phyloP scores from a whole-genome alignment of 2,797 vertebrate genomes.

The Thripadectes ignobilis region DNA sequence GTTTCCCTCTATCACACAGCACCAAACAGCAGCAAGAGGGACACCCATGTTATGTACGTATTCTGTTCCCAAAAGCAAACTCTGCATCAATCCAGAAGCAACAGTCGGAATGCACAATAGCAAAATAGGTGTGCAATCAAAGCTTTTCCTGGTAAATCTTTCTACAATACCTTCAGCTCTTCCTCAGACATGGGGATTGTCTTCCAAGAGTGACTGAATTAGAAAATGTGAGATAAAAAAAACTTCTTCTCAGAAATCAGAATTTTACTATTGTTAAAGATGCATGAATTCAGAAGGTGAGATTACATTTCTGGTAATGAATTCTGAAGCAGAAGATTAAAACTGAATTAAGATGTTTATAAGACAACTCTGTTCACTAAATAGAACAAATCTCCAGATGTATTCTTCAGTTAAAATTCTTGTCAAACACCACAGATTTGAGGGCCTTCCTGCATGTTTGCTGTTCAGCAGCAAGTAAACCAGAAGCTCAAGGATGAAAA shows the following conservation, averaged over 20 bases:
- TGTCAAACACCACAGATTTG: background rate
- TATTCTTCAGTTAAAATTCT: background rate
- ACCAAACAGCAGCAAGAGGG: background rate
- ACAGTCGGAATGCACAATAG: background rate
- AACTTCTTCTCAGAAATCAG: background rate
- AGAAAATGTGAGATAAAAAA: background rate
- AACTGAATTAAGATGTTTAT: background rate
- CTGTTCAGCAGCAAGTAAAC: background rate
- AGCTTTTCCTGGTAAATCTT: background rate
- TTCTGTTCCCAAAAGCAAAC: background rate
- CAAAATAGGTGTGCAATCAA: background rate
- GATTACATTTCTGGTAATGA: background rate
- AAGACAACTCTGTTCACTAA: background rate
- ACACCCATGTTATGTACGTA: background rate
- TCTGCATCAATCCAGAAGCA: background rate
- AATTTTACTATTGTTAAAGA: background rate
- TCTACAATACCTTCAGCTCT: background rate
- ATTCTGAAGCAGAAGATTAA: background rate
- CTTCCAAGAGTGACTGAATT: background rate
- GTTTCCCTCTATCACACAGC: background rate
- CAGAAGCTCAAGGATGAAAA: background rate
- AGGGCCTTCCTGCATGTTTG: background rate
- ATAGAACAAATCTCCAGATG: background rate
- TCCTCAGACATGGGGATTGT: background rate
- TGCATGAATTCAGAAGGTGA: background rate